Evolutionary conservation across 30 jellyfish, hydroid and myxozoan species (phyloP).

Genomic region (Aurelia sp.): DNA sequence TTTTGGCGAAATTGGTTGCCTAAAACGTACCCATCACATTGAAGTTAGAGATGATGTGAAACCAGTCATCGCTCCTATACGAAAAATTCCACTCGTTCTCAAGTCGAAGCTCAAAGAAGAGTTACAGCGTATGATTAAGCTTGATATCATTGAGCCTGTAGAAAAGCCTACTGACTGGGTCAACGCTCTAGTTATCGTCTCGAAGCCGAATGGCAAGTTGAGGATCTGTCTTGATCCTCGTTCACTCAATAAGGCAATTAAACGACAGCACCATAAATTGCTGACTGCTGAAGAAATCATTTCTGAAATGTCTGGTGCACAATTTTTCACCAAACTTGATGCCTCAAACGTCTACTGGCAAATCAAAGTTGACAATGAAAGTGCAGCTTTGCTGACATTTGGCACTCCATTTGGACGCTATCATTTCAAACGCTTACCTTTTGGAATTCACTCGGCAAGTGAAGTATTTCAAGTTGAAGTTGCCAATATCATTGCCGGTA

Average conservation of each 20-base stretch:
- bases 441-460: constrained; percentile 79
- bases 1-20: constrained; percentile 54
- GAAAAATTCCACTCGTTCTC: constrained; percentile 68
- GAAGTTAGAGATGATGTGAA: constrained; percentile 18
- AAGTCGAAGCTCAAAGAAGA: constrained; percentile 68
- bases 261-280: constrained; percentile 66
- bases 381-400: constrained; percentile 64
- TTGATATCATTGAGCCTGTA: constrained; percentile 55
- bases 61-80: constrained; percentile 34
- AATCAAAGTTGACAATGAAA: constrained; percentile 56
- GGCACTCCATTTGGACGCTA: constrained; percentile 80
- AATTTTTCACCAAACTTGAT: constrained; percentile 66
- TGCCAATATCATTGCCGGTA: constrained; percentile 54
- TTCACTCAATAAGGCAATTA: constrained; percentile 71
- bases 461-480: constrained; percentile 52
- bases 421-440: constrained; percentile 71
- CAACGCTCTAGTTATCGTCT: constrained; percentile 55
- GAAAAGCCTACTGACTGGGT: constrained; percentile 87
- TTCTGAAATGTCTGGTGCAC: constrained; percentile 83
- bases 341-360: constrained; percentile 73
- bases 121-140: constrained; percentile 49
- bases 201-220: constrained; percentile 82
- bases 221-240: constrained; percentile 84
- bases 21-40: constrained; percentile 37
- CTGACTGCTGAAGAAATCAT: constrained; percentile 78